These are phyloP conservation scores for Pterocles burchelli DNA, from an alignment of 2,113 vertebrate species.

Conservation along the genomic window DNA sequence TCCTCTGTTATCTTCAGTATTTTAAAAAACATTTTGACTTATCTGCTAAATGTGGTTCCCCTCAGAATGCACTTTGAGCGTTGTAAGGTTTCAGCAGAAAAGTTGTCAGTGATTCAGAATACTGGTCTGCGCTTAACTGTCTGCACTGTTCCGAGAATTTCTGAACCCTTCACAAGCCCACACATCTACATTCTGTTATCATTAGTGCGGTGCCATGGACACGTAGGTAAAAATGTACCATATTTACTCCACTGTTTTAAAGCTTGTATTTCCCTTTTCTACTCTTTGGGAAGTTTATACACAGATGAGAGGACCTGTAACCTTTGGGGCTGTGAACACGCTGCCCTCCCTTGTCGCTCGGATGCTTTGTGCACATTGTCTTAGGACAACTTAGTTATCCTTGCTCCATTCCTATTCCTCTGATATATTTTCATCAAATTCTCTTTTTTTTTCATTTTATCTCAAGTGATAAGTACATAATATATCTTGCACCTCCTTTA, in stretches of 20 bases:
- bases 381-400: background rate
- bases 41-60: background rate
- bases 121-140: background rate
- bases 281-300: background rate
- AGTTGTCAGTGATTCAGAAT: background rate
- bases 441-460: background rate
- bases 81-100: background rate
- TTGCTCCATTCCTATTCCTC: background rate
- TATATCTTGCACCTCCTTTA: background rate
- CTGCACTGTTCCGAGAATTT: background rate
- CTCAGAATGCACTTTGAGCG: background rate
- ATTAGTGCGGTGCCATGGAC: rapidly evolving
- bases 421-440: background rate
- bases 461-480: background rate
- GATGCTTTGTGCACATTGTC: background rate
- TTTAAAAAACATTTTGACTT: background rate
- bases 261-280: background rate
- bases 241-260: background rate
- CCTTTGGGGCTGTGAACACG: background rate
- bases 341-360: background rate
- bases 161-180: background rate
- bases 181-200: rapidly evolving
- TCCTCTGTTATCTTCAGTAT: background rate
- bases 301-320: background rate
- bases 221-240: background rate